These are phyloP conservation scores for Engystomops pustulosus DNA, from an alignment of 2,113 vertebrate species.

Conservation along the genomic window DNA sequence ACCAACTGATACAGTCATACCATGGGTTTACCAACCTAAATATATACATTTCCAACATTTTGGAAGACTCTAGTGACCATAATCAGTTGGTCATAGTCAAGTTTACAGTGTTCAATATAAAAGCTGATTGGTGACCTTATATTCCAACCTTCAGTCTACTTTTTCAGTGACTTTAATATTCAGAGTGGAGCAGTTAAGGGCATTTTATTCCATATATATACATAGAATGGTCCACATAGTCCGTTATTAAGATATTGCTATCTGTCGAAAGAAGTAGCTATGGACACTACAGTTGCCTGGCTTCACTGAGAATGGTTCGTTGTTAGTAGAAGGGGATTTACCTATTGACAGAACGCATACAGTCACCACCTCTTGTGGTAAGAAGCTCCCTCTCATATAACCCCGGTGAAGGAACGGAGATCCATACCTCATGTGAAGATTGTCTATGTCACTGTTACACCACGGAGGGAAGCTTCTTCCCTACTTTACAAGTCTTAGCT, in stretches of 20 bases:
- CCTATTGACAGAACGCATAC: too few relatives aligned
- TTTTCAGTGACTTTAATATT: not conserved
- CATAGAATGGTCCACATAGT: not conserved
- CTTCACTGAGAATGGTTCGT: not conserved
- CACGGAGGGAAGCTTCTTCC: not conserved
- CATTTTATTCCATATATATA: not conserved
- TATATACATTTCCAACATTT: not conserved
- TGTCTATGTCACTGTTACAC: too few relatives aligned
- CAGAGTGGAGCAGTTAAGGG: not conserved
- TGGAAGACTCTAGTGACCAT: not conserved
- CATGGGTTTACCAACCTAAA: not conserved
- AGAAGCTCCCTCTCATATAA: too few relatives aligned
- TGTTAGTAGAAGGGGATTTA: too few relatives aligned
- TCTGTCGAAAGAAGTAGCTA: too few relatives aligned
- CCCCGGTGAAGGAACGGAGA: not conserved
- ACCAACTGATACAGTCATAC: not conserved
- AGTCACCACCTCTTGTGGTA: not conserved
- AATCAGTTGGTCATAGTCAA: not conserved
- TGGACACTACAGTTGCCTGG: not conserved
- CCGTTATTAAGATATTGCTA: too few relatives aligned
- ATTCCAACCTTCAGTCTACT: not conserved
- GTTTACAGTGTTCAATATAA: slow-evolving; percentile 32
- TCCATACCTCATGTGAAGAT: not conserved
- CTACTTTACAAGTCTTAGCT: not conserved
- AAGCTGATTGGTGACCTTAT: not conserved